Evolutionary conservation across 2,113 vertebrate genomes (phyloP).

Genomic region (Tragelaphus strepsiceros): DNA sequence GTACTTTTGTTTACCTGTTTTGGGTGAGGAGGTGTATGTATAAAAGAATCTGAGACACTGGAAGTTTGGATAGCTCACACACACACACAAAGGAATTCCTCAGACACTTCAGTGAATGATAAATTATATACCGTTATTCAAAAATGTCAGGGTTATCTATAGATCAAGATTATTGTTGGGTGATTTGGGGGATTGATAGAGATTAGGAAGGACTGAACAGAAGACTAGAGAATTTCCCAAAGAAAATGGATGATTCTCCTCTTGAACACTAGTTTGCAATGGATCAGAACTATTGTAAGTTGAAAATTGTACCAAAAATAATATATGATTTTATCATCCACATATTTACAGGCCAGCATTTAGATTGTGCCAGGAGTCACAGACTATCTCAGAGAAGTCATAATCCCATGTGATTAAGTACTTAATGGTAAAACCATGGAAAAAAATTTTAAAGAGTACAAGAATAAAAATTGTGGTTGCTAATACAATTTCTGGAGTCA

Average conservation of each 20-base stretch:
- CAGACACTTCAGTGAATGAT: neutral
- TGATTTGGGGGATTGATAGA: neutral
- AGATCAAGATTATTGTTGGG: neutral
- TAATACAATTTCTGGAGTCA: neutral
- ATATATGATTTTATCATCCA: neutral
- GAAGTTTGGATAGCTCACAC: neutral
- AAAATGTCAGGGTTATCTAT: neutral
- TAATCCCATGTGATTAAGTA: neutral
- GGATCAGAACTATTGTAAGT: neutral
- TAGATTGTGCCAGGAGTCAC: neutral
- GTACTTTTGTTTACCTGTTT: neutral
- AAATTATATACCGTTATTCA: neutral
- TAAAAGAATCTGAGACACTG: neutral
- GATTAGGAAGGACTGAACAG: neutral
- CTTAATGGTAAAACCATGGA: neutral
- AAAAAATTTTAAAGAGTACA: neutral
- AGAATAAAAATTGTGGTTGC: slow-evolving; percentile 19
- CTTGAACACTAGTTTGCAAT: neutral
- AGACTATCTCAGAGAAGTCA: neutral
- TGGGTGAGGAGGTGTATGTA: neutral
- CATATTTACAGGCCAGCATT: neutral
- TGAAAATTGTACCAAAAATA: neutral
- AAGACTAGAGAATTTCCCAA: neutral
- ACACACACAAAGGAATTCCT: neutral
- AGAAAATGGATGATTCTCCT: neutral